phyloP scores from a whole-genome alignment of 2,797 vertebrate genomes.

The Cyclura pinguis region DNA sequence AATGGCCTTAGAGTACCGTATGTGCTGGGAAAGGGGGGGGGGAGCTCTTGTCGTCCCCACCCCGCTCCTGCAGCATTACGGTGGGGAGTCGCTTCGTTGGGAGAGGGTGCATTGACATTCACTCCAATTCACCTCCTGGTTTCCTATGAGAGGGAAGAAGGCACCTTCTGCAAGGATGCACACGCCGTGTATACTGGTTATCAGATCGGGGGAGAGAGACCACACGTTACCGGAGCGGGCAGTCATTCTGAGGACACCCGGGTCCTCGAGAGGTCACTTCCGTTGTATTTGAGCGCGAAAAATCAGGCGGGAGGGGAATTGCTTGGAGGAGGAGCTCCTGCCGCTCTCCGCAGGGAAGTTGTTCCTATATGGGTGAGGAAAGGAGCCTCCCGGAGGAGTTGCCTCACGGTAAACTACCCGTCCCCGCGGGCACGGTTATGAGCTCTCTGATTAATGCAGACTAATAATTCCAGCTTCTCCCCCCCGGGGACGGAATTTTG shows the following conservation, averaged over 20 bases:
- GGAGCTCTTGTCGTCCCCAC: too few relatives aligned
- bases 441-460: too few relatives aligned
- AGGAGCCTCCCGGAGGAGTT: neutral
- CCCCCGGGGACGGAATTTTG: neutral
- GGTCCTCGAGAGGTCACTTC: neutral
- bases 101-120: neutral
- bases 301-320: neutral
- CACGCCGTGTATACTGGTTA: too few relatives aligned
- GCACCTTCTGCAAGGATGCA: neutral
- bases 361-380: too few relatives aligned
- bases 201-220: too few relatives aligned
- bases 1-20: too few relatives aligned
- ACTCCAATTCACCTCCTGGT: neutral
- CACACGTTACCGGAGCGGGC: too few relatives aligned
- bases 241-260: neutral
- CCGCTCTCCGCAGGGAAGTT: neutral
- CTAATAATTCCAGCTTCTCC: neutral
- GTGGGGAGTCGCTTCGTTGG: neutral
- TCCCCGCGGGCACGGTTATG: too few relatives aligned
- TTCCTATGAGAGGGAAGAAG: neutral
- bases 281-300: conserved; percentile 26
- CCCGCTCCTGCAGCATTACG: too few relatives aligned
- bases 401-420: neutral
- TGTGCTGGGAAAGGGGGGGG: too few relatives aligned
- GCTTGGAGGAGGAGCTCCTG: neutral